phyloP scores from a whole-genome alignment of 2,888 invertebrate genomes.

The Cartodere bifasciata region DNA sequence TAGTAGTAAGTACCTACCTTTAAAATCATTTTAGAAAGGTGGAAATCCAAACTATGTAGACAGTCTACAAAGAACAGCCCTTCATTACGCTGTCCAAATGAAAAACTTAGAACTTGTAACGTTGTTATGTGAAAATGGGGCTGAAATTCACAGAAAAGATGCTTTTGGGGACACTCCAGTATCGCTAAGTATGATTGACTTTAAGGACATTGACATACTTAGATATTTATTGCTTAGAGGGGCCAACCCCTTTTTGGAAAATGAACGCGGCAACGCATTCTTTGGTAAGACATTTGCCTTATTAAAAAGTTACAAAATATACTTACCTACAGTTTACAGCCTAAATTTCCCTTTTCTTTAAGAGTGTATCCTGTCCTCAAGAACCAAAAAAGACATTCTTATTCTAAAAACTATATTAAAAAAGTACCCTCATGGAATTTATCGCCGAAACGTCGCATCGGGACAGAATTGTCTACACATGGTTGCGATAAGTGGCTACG shows the following conservation, averaged over 20 bases:
- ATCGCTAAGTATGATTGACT: constrained; percentile 15
- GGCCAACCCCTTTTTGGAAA: constrained; percentile 12
- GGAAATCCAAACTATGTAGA: constrained; percentile 17
- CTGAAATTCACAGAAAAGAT: constrained; percentile 17
- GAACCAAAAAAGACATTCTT: no score
- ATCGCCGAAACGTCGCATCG: no score
- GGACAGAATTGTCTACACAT: constrained; percentile 19
- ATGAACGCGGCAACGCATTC: no score
- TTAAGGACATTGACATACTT: constrained; percentile 14
- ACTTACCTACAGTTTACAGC: no score
- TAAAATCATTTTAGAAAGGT: no score
- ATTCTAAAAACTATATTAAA: no score
- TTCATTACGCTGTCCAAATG: constrained; percentile 17
- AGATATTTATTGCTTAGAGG: constrained; percentile 18
- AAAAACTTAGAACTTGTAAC: constrained; percentile 13
- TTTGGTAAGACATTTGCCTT: no score
- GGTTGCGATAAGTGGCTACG: constrained; percentile 17
- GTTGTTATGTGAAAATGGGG: constrained; percentile 16
- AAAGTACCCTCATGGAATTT: no score
- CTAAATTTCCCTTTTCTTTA: no score
- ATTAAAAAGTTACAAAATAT: no score
- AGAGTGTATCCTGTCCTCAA: no score
- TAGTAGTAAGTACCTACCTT: no score
- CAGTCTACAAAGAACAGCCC: constrained; percentile 15
- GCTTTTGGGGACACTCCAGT: constrained; percentile 22